Conservation (phyloP, 2,797 vertebrate species). For the Melanotaenia trifasciata region DNA sequence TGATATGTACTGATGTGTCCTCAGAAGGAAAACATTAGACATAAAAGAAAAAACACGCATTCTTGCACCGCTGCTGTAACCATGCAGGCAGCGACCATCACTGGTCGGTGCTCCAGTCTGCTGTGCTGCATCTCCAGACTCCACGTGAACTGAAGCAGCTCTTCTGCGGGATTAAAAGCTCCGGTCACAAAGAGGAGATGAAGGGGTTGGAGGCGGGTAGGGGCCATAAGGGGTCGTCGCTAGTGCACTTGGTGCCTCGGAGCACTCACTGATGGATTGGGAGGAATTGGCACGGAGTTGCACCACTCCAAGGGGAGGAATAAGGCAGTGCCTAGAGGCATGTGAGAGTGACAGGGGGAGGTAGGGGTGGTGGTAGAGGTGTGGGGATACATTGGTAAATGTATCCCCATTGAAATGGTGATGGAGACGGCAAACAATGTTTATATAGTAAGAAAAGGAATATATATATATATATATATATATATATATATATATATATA, state of each 20-base stretch:
- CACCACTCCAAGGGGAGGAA: constrained; percentile 59
- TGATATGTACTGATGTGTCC: too few relatives aligned
- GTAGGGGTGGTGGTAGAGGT: neutral
- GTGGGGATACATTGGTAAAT: neutral
- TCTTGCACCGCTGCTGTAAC: neutral
- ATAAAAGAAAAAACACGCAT: too few relatives aligned
- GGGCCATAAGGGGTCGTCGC: neutral
- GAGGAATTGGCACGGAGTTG: constrained; percentile 70
- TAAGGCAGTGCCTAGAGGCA: constrained; percentile 57
- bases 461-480: neutral
- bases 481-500: too few relatives aligned
- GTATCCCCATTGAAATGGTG: too few relatives aligned
- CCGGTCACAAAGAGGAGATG: constrained; percentile 8
- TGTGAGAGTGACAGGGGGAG: constrained; percentile 17
- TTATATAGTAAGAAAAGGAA: neutral
- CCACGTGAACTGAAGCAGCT: neutral
- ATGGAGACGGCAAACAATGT: constrained; percentile 18
- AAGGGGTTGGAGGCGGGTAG: neutral
- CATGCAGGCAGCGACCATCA: neutral
- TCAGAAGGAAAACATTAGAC: too few relatives aligned
- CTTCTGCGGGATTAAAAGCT: neutral
- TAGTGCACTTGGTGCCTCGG: neutral
- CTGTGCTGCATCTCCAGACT: neutral
- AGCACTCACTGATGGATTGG: constrained; percentile 60
- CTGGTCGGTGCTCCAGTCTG: neutral